Base-by-base conservation (phyloP, 2,113 vertebrate genomes). In the Odontesthes bonariensis region DNA sequence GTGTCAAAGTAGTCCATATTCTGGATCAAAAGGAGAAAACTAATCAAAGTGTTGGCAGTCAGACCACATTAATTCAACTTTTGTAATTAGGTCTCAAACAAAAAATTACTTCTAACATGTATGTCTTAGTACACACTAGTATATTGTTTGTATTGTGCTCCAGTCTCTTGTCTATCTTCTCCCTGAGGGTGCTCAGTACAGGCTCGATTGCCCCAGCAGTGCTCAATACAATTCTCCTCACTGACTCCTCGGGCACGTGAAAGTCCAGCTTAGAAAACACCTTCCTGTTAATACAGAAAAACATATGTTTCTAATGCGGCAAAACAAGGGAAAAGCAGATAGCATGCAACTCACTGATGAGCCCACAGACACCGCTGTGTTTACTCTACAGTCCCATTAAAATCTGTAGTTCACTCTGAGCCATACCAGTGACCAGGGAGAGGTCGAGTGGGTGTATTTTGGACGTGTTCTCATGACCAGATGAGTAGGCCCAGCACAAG, bases 251-350 rank as follows among this genome's bases (percentile, higher is more conserved):
- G 0, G 92, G 87, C 73, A 96, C 82, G 17, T 91, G 74, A 62
- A 95, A 92, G 63, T 88, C 86, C 52, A 96, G 74, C 85, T 94
- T 95, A 80, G 84, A 89, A 75, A 96, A 93, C 84, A 95, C 95
- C 72, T 95, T 95, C 87, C 95, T 94, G 55, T 65, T 69, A 63
- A 63, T 46, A 53, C 16, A 51, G 0, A 52, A 57, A 31, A 83
- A 53, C 52, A 79, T 16, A 54, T 70, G 67, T 75, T 76, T 82
- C 9, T 46, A 72, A 77, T 77, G 16, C 6, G 46, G 33, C 47
- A 55, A 63, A 69, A 72, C 17, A 46, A 33, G 20, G 20, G n/a
- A 55, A 35, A 67, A 59, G 22, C 19, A 56, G 35, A 31, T 38
- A 59, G 19, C 16, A 54, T 47, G 65, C 49, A 20, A 69, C 68